Conservation (phyloP, 2,888 invertebrate species). For the Calliscelio sp. region DNA sequence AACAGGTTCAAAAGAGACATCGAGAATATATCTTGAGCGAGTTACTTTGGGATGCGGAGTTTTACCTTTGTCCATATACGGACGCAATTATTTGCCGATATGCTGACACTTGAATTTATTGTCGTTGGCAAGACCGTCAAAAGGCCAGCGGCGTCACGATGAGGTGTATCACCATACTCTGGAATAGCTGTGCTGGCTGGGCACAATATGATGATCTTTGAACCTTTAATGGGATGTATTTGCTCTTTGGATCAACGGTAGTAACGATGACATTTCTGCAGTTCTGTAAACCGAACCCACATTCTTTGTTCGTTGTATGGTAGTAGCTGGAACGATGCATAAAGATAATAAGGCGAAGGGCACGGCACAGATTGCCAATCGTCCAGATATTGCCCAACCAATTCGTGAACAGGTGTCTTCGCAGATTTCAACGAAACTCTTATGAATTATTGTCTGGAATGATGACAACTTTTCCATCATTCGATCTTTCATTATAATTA, state of each 20-base stretch:
- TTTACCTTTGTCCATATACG: slow-evolving; percentile 65
- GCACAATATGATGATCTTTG: slow-evolving; percentile 82
- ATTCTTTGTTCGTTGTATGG: slow-evolving; percentile 76
- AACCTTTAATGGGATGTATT: slow-evolving; percentile 83
- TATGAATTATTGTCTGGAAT: no score
- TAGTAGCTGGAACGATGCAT: slow-evolving; percentile 46
- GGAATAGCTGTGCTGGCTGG: slow-evolving; percentile 76
- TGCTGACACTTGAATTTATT: slow-evolving; percentile 78
- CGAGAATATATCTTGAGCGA: neutral
- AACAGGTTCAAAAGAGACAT: neutral
- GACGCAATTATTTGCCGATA: slow-evolving; percentile 75
- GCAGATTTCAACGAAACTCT: slow-evolving; percentile 66
- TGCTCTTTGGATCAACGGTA: slow-evolving; percentile 77
- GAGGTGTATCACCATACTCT: slow-evolving; percentile 76
- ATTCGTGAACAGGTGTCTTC: no score
- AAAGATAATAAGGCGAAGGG: slow-evolving; percentile 60
- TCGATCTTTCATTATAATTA: no score
- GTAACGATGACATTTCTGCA: slow-evolving; percentile 69
- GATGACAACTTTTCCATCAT: no score
- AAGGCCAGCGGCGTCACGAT: slow-evolving; percentile 83
- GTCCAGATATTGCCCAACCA: neutral
- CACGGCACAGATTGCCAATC: slow-evolving; percentile 58
- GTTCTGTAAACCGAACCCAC: slow-evolving; percentile 81
- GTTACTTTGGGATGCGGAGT: slow-evolving; percentile 13
- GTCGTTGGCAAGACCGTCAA: slow-evolving; percentile 76